Evolutionary conservation across 1,140 invertebrate species (phyloP).

Genomic region (Parasteatoda tepidariorum): DNA sequence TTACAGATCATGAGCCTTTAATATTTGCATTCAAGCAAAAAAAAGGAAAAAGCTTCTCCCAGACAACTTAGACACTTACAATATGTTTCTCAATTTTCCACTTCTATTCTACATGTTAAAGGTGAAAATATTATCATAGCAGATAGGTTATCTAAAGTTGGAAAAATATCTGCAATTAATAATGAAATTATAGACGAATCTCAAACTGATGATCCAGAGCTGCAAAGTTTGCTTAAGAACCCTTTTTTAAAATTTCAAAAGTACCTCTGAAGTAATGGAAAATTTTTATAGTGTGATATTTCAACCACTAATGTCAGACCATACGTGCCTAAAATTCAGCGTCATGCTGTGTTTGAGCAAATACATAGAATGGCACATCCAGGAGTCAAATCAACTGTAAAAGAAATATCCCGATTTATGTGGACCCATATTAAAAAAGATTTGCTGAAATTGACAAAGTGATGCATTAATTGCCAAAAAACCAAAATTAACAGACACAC

Average conservation of each 20-base stretch:
- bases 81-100: not conserved
- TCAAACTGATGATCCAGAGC: slow-evolving; percentile 51
- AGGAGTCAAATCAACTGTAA: slow-evolving; percentile 1
- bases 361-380: slow-evolving; percentile 66
- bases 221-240: not conserved
- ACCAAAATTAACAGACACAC: slow-evolving; percentile 54
- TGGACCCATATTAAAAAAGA: not conserved
- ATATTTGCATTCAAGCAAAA: too few relatives aligned
- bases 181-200: not conserved
- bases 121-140: not conserved
- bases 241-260: not conserved
- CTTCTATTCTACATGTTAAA: not conserved
- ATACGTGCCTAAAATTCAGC: slow-evolving; percentile 68
- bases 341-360: slow-evolving; percentile 63
- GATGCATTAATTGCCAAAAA: not conserved
- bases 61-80: too few relatives aligned
- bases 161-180: slow-evolving; percentile 54
- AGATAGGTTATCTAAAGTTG: slow-evolving; percentile 56
- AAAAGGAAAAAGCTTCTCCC: too few relatives aligned
- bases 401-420: not conserved
- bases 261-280: not conserved
- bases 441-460: not conserved
- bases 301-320: slow-evolving; percentile 63
- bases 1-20: not conserved
- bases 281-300: not conserved